Evolutionary conservation across 1,140 invertebrate species (phyloP).

Genomic region (Oncopeltus fasciatus): DNA sequence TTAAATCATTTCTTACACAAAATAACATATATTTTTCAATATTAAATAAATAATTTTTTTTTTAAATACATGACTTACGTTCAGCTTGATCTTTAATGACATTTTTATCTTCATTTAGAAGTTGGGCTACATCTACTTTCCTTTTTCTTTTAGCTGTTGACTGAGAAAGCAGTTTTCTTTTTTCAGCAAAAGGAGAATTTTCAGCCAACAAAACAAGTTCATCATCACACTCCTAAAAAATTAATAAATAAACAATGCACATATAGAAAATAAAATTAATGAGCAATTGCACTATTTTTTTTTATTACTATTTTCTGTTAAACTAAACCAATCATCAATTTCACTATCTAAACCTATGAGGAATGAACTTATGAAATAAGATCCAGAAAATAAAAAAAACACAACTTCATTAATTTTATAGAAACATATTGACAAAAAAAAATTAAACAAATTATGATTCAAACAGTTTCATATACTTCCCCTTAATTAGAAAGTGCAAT

Average conservation of each 20-base stretch:
- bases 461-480: too few species aligned
- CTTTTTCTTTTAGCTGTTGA: background rate
- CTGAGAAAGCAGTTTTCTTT: background rate
- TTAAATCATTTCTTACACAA: background rate
- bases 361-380: too few species aligned
- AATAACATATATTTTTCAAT: background rate
- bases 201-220: conserved; percentile 4
- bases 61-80: background rate
- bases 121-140: background rate
- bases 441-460: too few species aligned
- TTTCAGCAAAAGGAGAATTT: conserved; percentile 6
- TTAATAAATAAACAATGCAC: background rate
- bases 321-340: too few species aligned
- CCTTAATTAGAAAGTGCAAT: too few species aligned
- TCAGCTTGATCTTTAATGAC: conserved; percentile 1
- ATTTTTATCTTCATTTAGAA: background rate
- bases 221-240: conserved; percentile 9
- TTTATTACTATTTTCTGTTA: too few species aligned
- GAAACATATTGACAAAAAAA: too few species aligned
- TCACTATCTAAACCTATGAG: too few species aligned
- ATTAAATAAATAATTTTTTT: background rate
- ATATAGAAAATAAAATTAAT: too few species aligned
- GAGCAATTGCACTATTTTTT: too few species aligned
- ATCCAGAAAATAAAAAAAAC: too few species aligned
- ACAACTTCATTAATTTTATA: too few species aligned